Conservation (phyloP, 2,113 vertebrate genomes). For the Polyodon spathula region DNA sequence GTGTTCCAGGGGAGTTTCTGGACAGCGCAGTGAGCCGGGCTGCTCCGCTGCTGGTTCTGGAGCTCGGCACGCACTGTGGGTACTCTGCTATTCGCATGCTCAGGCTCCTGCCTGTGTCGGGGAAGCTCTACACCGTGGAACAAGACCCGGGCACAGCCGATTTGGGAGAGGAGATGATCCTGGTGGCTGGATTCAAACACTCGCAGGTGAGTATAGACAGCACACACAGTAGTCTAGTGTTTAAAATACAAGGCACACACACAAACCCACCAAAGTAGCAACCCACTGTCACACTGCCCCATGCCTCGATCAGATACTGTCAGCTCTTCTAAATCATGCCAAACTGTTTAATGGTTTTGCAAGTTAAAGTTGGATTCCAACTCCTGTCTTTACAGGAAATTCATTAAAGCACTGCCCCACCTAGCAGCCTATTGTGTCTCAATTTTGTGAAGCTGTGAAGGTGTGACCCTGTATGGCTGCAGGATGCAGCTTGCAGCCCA, state of each 20-base stretch:
- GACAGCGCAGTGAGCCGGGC: slow-evolving; percentile 32
- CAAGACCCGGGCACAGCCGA: slow-evolving; percentile 39
- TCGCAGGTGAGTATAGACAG: slow-evolving; percentile 23
- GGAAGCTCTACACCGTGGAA: slow-evolving; percentile 47
- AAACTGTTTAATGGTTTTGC: no score
- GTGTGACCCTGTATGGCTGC: neutral
- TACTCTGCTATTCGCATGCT: slow-evolving; percentile 46
- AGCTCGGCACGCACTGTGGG: slow-evolving; percentile 50
- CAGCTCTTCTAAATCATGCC: no score
- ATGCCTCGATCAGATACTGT: no score
- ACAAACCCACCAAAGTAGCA: no score
- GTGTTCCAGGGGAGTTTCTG: slow-evolving; percentile 33
- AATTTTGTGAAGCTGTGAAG: neutral
- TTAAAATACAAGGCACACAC: neutral
- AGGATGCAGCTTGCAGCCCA: neutral
- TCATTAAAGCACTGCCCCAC: no score
- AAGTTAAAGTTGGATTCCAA: no score
- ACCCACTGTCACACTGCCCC: no score
- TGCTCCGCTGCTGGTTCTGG: slow-evolving; percentile 30
- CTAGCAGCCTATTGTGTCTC: no score
- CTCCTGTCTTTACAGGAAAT: no score
- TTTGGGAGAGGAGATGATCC: slow-evolving; percentile 48
- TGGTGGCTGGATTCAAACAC: slow-evolving; percentile 51
- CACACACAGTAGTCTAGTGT: slow-evolving; percentile 23
- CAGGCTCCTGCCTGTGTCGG: slow-evolving; percentile 38